These are phyloP conservation scores for Chondrosia reniformis DNA, from an alignment of 37 sponge, comb jelly and placozoan species.

Conservation along the genomic window DNA sequence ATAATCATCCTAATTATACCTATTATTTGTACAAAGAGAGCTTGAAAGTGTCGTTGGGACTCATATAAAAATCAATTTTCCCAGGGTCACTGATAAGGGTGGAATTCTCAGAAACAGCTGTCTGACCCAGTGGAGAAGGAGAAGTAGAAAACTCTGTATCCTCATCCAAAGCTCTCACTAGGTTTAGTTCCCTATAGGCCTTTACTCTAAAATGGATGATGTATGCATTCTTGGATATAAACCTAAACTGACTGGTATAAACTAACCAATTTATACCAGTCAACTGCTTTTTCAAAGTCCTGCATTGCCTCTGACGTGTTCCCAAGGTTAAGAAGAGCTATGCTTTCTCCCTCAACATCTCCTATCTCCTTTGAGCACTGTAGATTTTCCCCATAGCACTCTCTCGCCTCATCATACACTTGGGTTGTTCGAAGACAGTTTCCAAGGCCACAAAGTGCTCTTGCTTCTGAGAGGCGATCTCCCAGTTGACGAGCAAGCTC, in stretches of 20 bases:
- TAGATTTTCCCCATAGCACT: slow-evolving; percentile 53
- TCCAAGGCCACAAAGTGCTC: slow-evolving; percentile 67
- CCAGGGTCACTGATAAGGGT: too few species aligned
- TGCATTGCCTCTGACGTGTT: slow-evolving; percentile 45
- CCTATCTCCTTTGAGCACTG: slow-evolving; percentile 24
- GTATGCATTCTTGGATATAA: neutral
- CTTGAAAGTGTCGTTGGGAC: too few species aligned
- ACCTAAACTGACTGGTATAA: neutral
- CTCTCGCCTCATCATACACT: slow-evolving; percentile 43
- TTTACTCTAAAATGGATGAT: too few species aligned
- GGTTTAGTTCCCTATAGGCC: too few species aligned
- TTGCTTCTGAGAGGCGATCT: slow-evolving; percentile 32
- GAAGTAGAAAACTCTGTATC: too few species aligned
- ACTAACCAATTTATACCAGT: slow-evolving; percentile 71
- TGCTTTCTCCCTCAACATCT: slow-evolving; percentile 24
- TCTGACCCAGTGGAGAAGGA: too few species aligned
- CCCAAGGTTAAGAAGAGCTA: slow-evolving; percentile 56
- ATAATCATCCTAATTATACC: too few species aligned
- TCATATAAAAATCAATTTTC: too few species aligned
- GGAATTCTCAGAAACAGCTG: too few species aligned
- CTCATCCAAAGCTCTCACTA: too few species aligned
- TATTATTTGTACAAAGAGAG: too few species aligned
- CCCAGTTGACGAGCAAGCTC: slow-evolving; percentile 38
- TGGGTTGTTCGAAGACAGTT: slow-evolving; percentile 56
- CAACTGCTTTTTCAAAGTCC: slow-evolving; percentile 38